Percentiles rank a stretch among this genome's conserved stretches.
These are phyloP conservation scores for Euclidia mi DNA, from an alignment of 2,888 invertebrate genomes.

Conservation along the genomic window DNA sequence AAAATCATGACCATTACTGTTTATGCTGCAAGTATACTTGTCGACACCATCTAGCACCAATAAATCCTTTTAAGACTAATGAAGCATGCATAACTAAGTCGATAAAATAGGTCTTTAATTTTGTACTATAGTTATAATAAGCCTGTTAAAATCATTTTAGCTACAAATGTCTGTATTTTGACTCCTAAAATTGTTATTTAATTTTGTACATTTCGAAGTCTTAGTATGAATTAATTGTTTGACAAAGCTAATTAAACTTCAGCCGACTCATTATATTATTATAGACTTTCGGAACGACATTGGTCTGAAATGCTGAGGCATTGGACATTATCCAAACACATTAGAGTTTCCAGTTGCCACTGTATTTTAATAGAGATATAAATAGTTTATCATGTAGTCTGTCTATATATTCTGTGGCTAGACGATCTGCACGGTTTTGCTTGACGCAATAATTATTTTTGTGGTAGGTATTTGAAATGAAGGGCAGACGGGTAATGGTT, in stretches of 20 bases:
- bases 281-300: slow-evolving; percentile 37
- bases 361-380: slow-evolving; percentile 52
- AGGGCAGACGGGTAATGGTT: background rate
- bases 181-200: no score
- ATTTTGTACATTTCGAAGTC: no score
- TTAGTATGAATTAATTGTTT: no score
- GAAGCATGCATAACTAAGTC: no score
- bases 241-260: background rate
- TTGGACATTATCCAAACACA: slow-evolving; percentile 61
- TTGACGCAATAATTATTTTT: slow-evolving; percentile 36
- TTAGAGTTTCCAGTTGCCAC: slow-evolving; percentile 49
- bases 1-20: no score
- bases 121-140: no score
- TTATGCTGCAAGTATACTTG: no score
- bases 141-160: no score
- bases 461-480: background rate
- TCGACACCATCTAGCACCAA: no score
- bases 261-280: background rate
- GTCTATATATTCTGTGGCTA: slow-evolving; percentile 39
- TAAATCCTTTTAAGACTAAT: no score
- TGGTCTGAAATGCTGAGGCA: slow-evolving; percentile 40
- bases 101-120: no score
- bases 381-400: slow-evolving; percentile 47
- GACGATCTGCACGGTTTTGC: slow-evolving; percentile 28
- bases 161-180: no score